A percentile compares a stretch with the other conserved stretches of the same genome.
These are phyloP conservation scores for Diarsia mendica DNA, from an alignment of 2,888 invertebrate genomes.

Conservation along the genomic window DNA sequence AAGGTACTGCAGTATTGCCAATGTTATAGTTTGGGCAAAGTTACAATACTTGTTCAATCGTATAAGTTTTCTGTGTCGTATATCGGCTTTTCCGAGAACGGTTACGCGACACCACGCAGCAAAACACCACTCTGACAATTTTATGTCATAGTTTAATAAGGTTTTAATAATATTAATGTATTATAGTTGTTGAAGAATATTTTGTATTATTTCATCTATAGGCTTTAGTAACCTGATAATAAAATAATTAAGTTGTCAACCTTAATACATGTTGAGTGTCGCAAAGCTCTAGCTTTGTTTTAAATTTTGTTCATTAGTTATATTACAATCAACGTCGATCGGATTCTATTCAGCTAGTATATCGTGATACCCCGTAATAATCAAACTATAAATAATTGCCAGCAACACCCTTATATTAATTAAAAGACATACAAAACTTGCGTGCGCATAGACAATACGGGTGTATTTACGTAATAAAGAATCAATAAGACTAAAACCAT, in stretches of 20 bases:
- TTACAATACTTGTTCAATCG: no score
- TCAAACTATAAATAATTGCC: constrained; percentile 77
- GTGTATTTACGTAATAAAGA: constrained; percentile 88
- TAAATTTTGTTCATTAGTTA: background rate
- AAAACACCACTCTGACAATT: no score
- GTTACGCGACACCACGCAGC: no score
- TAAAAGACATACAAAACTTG: constrained; percentile 81
- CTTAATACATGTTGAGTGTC: background rate
- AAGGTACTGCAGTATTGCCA: no score
- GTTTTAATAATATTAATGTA: no score
- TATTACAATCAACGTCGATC: background rate
- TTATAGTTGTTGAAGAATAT: no score
- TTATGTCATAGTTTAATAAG: no score
- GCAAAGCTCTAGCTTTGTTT: background rate
- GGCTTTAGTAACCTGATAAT: no score
- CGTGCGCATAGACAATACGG: constrained; percentile 88
- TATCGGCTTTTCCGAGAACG: no score
- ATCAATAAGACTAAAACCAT: constrained; percentile 90
- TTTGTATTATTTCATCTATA: no score
- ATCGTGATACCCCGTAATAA: constrained; percentile 66
- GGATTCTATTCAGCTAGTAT: constrained; percentile 18
- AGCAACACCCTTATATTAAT: constrained; percentile 85
- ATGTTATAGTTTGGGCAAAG: no score
- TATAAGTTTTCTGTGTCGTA: no score
- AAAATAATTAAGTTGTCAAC: background rate